These are phyloP conservation scores for Porites australiensis DNA, from an alignment of 64 coral and sea anemone genomes.

Conservation along the genomic window DNA sequence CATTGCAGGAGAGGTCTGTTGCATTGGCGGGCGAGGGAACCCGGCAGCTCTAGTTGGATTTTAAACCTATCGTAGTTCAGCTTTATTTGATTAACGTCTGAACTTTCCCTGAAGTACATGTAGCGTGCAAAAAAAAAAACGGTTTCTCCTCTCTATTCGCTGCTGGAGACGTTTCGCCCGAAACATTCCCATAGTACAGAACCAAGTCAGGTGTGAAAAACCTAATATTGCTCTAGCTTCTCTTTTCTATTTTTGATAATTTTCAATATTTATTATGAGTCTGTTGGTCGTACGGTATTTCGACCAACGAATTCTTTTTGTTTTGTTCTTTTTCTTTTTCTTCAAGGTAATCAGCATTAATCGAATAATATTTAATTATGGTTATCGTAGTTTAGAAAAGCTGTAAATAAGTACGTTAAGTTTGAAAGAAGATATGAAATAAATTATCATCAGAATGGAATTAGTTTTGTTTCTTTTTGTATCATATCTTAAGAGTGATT, in stretches of 20 bases:
- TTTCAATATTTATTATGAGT: slow-evolving; percentile 7
- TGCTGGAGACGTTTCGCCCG: too few relatives aligned
- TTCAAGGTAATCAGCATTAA: neutral
- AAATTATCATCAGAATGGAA: slow-evolving; percentile 13
- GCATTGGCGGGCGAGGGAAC: too few relatives aligned
- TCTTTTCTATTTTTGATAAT: neutral
- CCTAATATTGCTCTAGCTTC: too few relatives aligned
- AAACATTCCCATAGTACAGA: too few relatives aligned
- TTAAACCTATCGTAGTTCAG: too few relatives aligned
- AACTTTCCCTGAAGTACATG: too few relatives aligned
- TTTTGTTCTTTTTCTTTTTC: neutral
- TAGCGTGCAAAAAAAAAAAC: too few relatives aligned
- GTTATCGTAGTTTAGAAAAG: neutral
- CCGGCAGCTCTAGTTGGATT: too few relatives aligned
- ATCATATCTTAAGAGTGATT: neutral
- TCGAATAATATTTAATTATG: neutral
- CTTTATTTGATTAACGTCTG: too few relatives aligned
- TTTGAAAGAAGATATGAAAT: slow-evolving; percentile 25
- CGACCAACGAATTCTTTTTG: neutral
- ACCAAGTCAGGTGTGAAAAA: too few relatives aligned
- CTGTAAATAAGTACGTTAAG: neutral
- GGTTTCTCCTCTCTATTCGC: too few relatives aligned
- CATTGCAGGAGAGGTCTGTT: too few relatives aligned
- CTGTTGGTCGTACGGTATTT: neutral
- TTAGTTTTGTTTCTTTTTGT: neutral